A percentile compares a stretch with the other conserved stretches of the same genome.
Evolutionary conservation across 2,888 invertebrate genomes (phyloP).

Genomic region (Horisme vitalbata): DNA sequence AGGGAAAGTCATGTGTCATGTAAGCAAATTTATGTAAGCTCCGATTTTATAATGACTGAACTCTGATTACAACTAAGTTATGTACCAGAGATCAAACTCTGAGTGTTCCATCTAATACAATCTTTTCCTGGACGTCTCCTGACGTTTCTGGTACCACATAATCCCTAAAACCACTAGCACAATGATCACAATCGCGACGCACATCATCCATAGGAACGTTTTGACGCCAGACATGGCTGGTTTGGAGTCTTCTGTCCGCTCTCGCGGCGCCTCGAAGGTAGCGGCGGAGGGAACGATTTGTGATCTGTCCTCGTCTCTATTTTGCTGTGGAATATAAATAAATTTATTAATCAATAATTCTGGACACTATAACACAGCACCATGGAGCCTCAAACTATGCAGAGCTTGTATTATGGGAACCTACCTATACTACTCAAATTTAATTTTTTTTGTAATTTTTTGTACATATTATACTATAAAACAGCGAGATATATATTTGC

Average conservation of each 20-base stretch:
- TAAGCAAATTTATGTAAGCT: too few relatives aligned
- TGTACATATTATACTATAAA: too few relatives aligned
- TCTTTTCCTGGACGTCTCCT: conserved; percentile 94
- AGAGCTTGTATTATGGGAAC: too few relatives aligned
- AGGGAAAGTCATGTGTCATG: too few relatives aligned
- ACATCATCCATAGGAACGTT: conserved; percentile 93
- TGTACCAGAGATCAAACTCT: too few relatives aligned
- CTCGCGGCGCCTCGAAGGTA: conserved; percentile 95
- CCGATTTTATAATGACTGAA: too few relatives aligned
- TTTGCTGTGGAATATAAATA: conserved; percentile 67
- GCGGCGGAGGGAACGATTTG: conserved; percentile 94
- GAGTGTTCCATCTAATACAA: conserved; percentile 80
- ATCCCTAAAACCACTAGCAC: conserved; percentile 93
- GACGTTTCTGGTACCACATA: conserved; percentile 96
- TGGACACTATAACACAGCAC: too few relatives aligned
- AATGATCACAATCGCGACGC: conserved; percentile 91
- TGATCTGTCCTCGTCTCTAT: conserved; percentile 87
- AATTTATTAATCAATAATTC: not conserved
- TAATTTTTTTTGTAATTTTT: too few relatives aligned
- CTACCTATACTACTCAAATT: too few relatives aligned
- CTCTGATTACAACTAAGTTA: too few relatives aligned
- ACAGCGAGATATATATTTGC: too few relatives aligned
- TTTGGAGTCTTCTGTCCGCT: conserved; percentile 94
- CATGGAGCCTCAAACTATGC: too few relatives aligned
- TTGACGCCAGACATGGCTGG: conserved; percentile 95